Base-by-base conservation (phyloP, 2,113 vertebrate species). In the Galbula dea region DNA sequence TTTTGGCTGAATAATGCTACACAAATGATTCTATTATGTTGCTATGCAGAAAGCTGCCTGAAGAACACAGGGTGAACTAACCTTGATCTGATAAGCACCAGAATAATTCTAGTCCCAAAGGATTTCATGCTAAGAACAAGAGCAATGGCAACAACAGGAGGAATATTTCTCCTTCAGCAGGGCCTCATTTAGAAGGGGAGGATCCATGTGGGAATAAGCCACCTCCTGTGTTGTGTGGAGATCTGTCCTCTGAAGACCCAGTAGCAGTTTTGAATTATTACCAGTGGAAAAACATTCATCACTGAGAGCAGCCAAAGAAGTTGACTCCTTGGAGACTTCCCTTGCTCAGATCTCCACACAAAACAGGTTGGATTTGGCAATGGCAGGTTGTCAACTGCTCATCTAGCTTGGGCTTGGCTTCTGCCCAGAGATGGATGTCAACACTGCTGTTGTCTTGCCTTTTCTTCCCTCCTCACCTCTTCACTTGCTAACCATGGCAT, bases 21-120 rank as follows among this genome's bases (percentile, higher is more conserved):
- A 81, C 41, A 90, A 87, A 85, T 85, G 13, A 45, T 48, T 87
- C 48, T 45, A 46, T 57, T 88, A 24, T 26, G 63, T 88, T 81
- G 86, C 58, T 37, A 36, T 93, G 79, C 57, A 94, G 86, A 93
- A 95, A 82, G 45, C 49, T 76, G 45, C 55, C 52, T 90, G 58
- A 73, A 76, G 48, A 80, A 57, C 11, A 37, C 26, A 11, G 9
- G 11, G 26, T 54, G 27, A 69, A 41, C 30, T 32, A 89, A 45
- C 26, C 34, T 76, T 92, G 45, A 69, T 72, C 54, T 89, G 66
- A n/a, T 63, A 34, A 55, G 46, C 58, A 36, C 16, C 19, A 21
- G 45, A 81, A 66, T 57, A 88, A 75, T 67, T 29, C 49, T 8
- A 68, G 32, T 15, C 34, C 45, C 59, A 58, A 37, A 84, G 48